Conservation (phyloP, 2,797 vertebrate genomes). For the Halcyon smyrnensis region DNA sequence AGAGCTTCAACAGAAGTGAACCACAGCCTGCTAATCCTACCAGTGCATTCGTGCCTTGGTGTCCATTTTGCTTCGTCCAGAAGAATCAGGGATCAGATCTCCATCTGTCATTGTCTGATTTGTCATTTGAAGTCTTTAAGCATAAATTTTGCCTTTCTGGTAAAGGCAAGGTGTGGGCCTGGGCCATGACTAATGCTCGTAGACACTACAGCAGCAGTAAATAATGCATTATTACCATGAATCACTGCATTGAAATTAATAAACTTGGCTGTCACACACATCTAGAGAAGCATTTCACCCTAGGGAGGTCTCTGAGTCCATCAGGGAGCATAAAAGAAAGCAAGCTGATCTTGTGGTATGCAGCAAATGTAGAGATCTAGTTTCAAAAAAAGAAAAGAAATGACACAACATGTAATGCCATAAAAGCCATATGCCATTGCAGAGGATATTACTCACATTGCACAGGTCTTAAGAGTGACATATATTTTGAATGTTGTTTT, state of each 20-base stretch:
- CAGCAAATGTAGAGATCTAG: conserved; percentile 24
- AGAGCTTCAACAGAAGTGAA: background rate
- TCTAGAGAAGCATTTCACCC: background rate
- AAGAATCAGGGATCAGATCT: background rate
- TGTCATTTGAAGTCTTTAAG: background rate
- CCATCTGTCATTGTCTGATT: background rate
- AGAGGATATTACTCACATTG: background rate
- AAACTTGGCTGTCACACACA: background rate
- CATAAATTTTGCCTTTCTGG: background rate
- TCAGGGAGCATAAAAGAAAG: background rate
- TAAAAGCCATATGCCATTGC: background rate
- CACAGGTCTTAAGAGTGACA: background rate
- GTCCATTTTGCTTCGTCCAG: background rate
- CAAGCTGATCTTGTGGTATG: background rate
- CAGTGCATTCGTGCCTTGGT: background rate
- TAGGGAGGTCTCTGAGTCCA: background rate
- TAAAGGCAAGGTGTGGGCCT: background rate
- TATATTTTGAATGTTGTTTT: background rate
- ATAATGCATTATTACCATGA: background rate
- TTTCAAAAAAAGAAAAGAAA: conserved; percentile 48
- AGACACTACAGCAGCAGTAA: background rate
- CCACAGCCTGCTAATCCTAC: background rate
- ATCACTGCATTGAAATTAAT: background rate
- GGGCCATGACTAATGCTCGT: background rate
- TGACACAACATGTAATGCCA: background rate